phyloP scores from a whole-genome alignment of 2,888 invertebrate species.

The Drosophila prostipennis region DNA sequence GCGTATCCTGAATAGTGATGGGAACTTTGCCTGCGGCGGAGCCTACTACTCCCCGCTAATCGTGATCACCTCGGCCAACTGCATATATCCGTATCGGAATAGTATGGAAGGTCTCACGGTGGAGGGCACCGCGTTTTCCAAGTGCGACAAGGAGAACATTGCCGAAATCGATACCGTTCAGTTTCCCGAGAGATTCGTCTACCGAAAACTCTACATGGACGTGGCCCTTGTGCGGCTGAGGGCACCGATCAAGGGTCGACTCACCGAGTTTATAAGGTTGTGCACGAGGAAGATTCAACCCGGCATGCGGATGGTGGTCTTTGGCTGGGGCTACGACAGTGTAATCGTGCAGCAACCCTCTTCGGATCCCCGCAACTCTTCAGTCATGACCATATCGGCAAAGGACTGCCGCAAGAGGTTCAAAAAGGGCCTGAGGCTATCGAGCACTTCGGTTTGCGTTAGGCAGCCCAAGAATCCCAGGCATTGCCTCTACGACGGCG shows the following conservation, averaged over 20 bases:
- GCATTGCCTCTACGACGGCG: conserved; percentile 39
- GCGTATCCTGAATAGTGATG: conserved; percentile 17
- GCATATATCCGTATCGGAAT: conserved; percentile 40
- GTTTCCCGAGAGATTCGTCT: conserved; percentile 25
- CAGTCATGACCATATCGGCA: background rate
- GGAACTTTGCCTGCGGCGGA: conserved; percentile 35
- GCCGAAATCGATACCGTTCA: conserved; percentile 33
- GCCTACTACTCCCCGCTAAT: conserved; percentile 43
- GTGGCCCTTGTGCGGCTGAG: conserved; percentile 45
- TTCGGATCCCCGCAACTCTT: background rate
- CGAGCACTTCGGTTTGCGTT: conserved; percentile 21
- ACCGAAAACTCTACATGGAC: conserved; percentile 21
- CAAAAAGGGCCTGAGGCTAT: background rate
- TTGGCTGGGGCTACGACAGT: conserved; percentile 38
- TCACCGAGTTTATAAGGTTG: conserved; percentile 51
- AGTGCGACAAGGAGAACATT: background rate
- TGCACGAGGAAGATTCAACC: background rate
- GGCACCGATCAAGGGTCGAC: conserved; percentile 38
- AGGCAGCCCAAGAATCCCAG: conserved; percentile 6
- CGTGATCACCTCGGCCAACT: conserved; percentile 54
- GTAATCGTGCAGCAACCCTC: conserved; percentile 2
- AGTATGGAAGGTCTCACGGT: conserved; percentile 11
- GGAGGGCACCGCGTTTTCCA: conserved; percentile 21
- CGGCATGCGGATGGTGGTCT: background rate
- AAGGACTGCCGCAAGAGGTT: background rate